phyloP scores from a whole-genome alignment of 2,888 invertebrate genomes.

The Eristalis intricaria region DNA sequence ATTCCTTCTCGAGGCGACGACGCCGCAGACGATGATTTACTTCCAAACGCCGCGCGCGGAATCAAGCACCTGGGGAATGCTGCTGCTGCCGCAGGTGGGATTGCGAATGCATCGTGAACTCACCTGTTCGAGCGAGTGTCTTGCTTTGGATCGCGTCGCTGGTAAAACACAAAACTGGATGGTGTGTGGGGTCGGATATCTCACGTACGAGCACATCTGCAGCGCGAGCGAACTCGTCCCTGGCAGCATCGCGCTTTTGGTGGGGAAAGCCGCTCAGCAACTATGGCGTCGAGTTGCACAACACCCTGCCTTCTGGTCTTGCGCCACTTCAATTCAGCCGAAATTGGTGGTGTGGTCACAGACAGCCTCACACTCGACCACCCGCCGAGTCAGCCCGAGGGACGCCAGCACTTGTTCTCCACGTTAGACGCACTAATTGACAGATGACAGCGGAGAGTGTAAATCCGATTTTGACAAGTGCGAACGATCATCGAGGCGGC shows the following conservation, averaged over 20 bases:
- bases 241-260: conserved; percentile 33
- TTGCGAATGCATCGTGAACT: conserved; percentile 7
- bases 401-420: not conserved
- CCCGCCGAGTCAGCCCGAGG: not conserved
- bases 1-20: conserved; percentile 27
- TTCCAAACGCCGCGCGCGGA: conserved; percentile 18
- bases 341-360: not conserved
- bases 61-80: conserved; percentile 36
- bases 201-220: conserved; percentile 22
- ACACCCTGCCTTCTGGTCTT: conserved; percentile 6
- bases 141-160: conserved; percentile 34
- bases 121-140: conserved; percentile 40
- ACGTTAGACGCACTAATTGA: conserved; percentile 25
- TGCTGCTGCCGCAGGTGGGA: not conserved
- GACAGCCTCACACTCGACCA: not conserved
- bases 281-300: conserved; percentile 54
- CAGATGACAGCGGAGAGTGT: conserved; percentile 27
- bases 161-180: conserved; percentile 1
- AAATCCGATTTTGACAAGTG: conserved; percentile 14
- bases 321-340: conserved; percentile 19
- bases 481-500: conserved; percentile 25
- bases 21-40: conserved; percentile 51
- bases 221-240: conserved; percentile 50
- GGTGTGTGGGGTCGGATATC: conserved; percentile 18
- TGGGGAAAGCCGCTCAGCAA: not conserved